Evolutionary conservation across 2,113 vertebrate genomes (phyloP), one percentile per base, ranked within the genome.

Genomic region (Axis porcinus): DNA sequence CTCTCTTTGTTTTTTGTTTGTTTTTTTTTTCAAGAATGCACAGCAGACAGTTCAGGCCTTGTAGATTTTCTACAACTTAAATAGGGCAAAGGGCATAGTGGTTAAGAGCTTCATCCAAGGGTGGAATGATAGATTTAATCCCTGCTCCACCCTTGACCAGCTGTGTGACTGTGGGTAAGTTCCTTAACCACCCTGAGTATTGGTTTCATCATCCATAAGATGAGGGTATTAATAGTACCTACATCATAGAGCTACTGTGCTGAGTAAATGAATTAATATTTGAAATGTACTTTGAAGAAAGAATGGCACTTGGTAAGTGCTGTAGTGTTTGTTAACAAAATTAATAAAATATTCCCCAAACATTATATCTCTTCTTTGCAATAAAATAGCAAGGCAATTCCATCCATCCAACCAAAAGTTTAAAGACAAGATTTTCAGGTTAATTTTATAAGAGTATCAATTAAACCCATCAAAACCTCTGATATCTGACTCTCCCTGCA

Each of bases 181-280:
- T 86, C 55, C 57, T 88, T 50, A 83, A 86, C 28, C 28, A 86
- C 45, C 23, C 62, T 52, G 76, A 94, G 21, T 15, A 12, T 90
- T 52, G 28, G 30, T 94, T 92, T 95, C 85, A 86, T 86, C 97
- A 97, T 76, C 62, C 43, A 6, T 78, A 92, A 92, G 57, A 83
- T 74, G 55, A 95, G 19, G 9, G n/a, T 25, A 76, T 90, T 93
- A 91, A 57, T 62, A 87, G 70, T 30, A 82, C 50, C 19, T 36
- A 43, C 30, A 67, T 62, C 36, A 54, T 13, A 89, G 82, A 43
- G 21, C 74, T 88, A 74, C 55, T 62, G 10, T 95, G 70, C 89
- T 89, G 78, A 95, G 40, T 86, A 84, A 94, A 30, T 89, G 50
- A 97, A 50, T 84, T 89, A 36, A 43, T 92, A 84, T 79, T 64